Percentiles rank a stretch among this genome's conserved stretches.
Conservation (phyloP, 2,113 vertebrate species). For the Halichoerus grypus region DNA sequence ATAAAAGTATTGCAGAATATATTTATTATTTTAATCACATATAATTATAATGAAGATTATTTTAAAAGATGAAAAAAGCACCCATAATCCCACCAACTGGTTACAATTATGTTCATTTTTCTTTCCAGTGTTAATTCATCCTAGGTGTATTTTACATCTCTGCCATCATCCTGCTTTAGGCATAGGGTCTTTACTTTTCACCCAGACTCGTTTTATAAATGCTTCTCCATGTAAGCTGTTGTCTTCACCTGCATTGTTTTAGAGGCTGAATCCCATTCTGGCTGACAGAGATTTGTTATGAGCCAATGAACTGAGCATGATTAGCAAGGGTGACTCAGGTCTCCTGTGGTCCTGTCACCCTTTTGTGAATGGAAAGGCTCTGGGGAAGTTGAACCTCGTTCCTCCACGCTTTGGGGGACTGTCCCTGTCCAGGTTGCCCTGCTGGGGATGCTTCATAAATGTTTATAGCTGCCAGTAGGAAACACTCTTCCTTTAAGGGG, state of each 20-base stretch:
- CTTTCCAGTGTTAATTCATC: neutral
- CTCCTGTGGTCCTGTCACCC: neutral
- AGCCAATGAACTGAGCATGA: neutral
- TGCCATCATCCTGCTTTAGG: neutral
- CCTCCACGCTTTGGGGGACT: neutral
- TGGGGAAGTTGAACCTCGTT: neutral
- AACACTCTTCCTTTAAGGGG: neutral
- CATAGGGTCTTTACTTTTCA: neutral
- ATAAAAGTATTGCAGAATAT: neutral
- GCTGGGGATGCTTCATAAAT: neutral
- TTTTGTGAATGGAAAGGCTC: neutral
- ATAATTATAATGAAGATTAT: conserved; percentile 13
- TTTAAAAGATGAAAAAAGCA: neutral
- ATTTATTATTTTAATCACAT: conserved; percentile 46
- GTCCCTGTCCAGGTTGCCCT: neutral
- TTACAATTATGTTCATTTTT: neutral
- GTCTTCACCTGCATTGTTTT: neutral
- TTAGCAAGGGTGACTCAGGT: neutral
- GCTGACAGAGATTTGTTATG: neutral
- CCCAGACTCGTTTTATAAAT: neutral
- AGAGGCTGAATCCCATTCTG: neutral
- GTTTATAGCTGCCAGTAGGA: neutral
- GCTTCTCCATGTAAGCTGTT: neutral
- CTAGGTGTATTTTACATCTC: neutral
- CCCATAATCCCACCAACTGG: neutral